A percentile compares a stretch with the other conserved stretches of the same genome.
phyloP scores from a whole-genome alignment of 2,797 vertebrate genomes.

The Hapalemur alaotrensis region DNA sequence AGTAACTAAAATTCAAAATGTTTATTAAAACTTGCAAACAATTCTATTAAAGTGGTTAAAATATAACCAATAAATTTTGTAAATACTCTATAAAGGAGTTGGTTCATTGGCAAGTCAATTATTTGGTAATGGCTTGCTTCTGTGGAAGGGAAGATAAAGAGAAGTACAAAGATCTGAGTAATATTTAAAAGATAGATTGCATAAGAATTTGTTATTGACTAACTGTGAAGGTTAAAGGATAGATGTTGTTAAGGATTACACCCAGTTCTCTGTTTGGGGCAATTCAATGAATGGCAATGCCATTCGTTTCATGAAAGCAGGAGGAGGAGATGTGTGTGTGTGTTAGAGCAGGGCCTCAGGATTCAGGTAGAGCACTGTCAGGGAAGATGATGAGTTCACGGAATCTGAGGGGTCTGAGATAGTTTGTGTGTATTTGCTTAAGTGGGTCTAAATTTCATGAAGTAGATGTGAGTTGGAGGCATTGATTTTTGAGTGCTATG shows the following conservation, averaged over 20 bases:
- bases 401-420: background rate
- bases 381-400: background rate
- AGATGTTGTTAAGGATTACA: background rate
- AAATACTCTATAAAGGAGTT: background rate
- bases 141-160: background rate
- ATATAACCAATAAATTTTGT: background rate
- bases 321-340: background rate
- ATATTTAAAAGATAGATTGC: too few relatives aligned
- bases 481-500: background rate
- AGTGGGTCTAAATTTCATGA: background rate
- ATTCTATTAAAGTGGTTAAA: background rate
- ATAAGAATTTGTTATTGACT: background rate
- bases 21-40: background rate
- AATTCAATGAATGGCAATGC: background rate
- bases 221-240: background rate
- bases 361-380: background rate
- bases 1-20: conserved; percentile 3
- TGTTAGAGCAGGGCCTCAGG: too few relatives aligned
- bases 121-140: background rate
- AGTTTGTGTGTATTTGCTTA: background rate
- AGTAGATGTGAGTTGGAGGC: background rate
- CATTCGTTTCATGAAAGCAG: background rate
- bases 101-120: background rate
- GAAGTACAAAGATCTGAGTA: background rate
- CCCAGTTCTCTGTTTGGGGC: background rate